Percentiles rank a stretch among this genome's conserved stretches.
Evolutionary conservation across 2,888 invertebrate genomes (phyloP).

Genomic region (Charanyca ferruginea): DNA sequence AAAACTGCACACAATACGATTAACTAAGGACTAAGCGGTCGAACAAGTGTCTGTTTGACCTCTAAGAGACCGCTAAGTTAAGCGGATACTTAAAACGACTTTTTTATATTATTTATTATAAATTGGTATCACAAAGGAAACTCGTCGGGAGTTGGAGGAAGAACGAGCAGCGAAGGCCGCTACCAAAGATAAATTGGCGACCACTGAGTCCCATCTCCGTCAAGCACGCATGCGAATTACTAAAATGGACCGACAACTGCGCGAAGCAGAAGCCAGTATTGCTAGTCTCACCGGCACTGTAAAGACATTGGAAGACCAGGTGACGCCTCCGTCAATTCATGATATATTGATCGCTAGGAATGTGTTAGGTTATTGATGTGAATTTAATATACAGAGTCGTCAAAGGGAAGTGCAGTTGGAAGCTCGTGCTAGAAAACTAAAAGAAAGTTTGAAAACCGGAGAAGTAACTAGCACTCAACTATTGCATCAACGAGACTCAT

Average conservation of each 20-base stretch:
- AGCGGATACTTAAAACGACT: no score
- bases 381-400: slow-evolving; percentile 75
- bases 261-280: slow-evolving; percentile 86
- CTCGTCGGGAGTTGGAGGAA: slow-evolving; percentile 80
- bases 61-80: no score
- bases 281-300: slow-evolving; percentile 83
- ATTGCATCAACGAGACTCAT: slow-evolving; percentile 80
- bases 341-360: neutral
- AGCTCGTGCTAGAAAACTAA: slow-evolving; percentile 85
- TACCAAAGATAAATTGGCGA: slow-evolving; percentile 80
- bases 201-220: slow-evolving; percentile 80
- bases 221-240: slow-evolving; percentile 79
- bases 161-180: slow-evolving; percentile 75
- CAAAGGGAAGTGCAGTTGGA: slow-evolving; percentile 86
- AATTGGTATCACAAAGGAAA: slow-evolving; percentile 66
- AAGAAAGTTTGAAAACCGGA: slow-evolving; percentile 85
- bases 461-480: slow-evolving; percentile 83
- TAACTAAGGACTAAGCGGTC: no score
- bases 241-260: slow-evolving; percentile 87
- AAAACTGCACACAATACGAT: no score
- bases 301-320: slow-evolving; percentile 87
- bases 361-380: neutral
- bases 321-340: slow-evolving; percentile 50
- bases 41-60: no score
- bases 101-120: no score